Evolutionary conservation across 2,888 invertebrate genomes (phyloP).

Genomic region (Xestia xanthographa): DNA sequence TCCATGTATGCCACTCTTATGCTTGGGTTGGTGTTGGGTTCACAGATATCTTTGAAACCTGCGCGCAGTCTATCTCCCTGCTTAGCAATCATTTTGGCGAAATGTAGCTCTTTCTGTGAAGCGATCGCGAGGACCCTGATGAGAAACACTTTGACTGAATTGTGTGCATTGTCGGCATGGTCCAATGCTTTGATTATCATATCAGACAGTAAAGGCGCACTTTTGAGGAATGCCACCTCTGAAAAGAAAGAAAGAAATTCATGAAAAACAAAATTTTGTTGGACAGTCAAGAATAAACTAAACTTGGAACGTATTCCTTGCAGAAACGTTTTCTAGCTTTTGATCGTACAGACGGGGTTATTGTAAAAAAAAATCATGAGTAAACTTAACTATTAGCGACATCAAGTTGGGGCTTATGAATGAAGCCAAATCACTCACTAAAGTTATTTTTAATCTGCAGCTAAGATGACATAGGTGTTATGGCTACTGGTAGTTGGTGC

Average conservation of each 20-base stretch:
- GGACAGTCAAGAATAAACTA: background rate
- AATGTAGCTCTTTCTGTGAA: slow-evolving; percentile 90
- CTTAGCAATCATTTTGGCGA: slow-evolving; percentile 89
- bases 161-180: slow-evolving; percentile 74
- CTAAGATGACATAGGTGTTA: background rate
- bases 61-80: slow-evolving; percentile 74
- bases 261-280: background rate
- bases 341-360: background rate
- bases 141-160: slow-evolving; percentile 90
- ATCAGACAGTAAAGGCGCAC: slow-evolving; percentile 76
- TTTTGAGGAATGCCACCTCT: slow-evolving; percentile 78
- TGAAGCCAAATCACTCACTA: background rate
- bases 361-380: background rate
- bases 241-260: slow-evolving; percentile 69
- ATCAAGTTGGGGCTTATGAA: background rate
- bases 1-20: slow-evolving; percentile 93
- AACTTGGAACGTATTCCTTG: too few relatives aligned
- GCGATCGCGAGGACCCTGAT: slow-evolving; percentile 91
- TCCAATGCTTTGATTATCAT: slow-evolving; percentile 77
- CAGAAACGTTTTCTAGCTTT: background rate
- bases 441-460: background rate
- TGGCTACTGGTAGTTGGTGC: background rate
- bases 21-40: slow-evolving; percentile 88
- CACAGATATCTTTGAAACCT: slow-evolving; percentile 76
- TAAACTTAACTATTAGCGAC: background rate